These are phyloP conservation scores for Poeciliopsis turneri DNA, from an alignment of 2,797 vertebrate species.

Conservation along the genomic window DNA sequence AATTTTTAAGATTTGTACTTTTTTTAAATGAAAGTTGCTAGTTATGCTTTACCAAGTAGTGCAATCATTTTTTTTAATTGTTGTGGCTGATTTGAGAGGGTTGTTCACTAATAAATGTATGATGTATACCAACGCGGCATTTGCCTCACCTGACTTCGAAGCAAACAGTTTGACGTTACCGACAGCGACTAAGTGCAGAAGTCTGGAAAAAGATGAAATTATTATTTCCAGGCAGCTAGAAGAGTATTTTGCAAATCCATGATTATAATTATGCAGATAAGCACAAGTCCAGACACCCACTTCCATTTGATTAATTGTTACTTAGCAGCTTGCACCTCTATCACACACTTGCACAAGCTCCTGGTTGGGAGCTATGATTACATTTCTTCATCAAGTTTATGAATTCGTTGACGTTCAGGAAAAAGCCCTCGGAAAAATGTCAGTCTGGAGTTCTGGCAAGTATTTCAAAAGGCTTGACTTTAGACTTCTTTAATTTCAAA, in stretches of 20 bases:
- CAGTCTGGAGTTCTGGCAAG: not conserved
- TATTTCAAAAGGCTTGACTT: not conserved
- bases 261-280: not conserved
- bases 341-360: not conserved
- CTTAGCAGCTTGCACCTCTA: not conserved
- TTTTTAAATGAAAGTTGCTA: conserved; percentile 99
- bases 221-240: not conserved
- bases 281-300: not conserved
- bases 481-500: not conserved
- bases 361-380: not conserved
- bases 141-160: conserved; percentile 23
- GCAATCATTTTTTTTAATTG: conserved; percentile 99
- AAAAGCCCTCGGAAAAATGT: not conserved
- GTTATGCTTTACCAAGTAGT: conserved; percentile 99
- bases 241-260: not conserved
- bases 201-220: too few species aligned
- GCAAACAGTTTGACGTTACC: not conserved
- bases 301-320: not conserved
- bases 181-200: not conserved
- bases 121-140: conserved; percentile 90
- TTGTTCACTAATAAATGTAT: conserved; percentile 99
- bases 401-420: not conserved
- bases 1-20: conserved; percentile 99
- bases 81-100: conserved; percentile 99
- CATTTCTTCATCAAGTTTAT: not conserved